Base-by-base conservation (phyloP, 2,888 invertebrate species). In the Dioctria rufipes region DNA sequence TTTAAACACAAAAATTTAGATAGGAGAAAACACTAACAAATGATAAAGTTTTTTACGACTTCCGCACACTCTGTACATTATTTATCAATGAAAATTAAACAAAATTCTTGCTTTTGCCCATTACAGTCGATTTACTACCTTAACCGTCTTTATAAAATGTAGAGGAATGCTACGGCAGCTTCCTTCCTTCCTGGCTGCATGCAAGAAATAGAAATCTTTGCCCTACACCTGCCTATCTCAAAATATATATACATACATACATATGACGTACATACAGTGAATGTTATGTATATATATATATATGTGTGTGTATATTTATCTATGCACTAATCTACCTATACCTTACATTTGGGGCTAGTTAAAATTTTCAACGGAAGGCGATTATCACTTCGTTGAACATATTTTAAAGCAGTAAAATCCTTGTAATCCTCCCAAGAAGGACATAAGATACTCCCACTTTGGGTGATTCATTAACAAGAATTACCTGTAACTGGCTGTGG, bases 291-390 rank as follows among this genome's bases (percentile, higher is more conserved):
- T 25, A 25, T 25, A 25, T 25, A 25, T 25, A 25, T 25, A 25
- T 25, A 25, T 25, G 2, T 25, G 2, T 25, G 25, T 25, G 25
- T 25, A 25, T 25, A 25, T 25, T 25, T 25, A 25, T 25, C 25
- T 25, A 25, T 25, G 25, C 49, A 6, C 49, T 6, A 54, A 11
- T n/a, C 54, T n/a, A 4, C 6, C 11, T 8, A 6, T 46, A 6
- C 60, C 60, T 25, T 11, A 8, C 61, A 4, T 61, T 61, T 37
- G 61, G 61, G 61, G n/a, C 61, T 61, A 61, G 61, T 61, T 61
- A 61, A 61, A 61, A 61, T 61, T 61, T 61, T 61, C 61, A 61
- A 61, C 61, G 61, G 61, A 61, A 61, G 61, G 61, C n/a, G 61
- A 61, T 61, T 61, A 61, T 61, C 61, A 61, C 61, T 61, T 61